These are phyloP conservation scores for Nothobranchius kuhntae DNA, from an alignment of 2,113 vertebrate genomes.

Conservation along the genomic window DNA sequence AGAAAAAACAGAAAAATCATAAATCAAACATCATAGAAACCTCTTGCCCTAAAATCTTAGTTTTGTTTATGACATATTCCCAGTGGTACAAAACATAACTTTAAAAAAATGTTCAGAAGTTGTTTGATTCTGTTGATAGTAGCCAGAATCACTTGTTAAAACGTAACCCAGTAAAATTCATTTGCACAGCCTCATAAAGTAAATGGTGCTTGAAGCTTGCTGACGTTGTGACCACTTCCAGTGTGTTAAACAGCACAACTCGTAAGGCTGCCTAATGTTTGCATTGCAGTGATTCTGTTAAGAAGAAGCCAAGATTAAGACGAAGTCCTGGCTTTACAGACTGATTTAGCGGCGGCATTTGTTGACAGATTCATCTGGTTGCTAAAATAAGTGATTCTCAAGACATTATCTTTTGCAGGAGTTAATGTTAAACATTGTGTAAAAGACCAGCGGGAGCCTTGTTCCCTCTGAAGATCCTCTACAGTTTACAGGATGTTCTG, in stretches of 20 bases:
- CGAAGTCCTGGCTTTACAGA: neutral
- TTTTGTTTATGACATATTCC: neutral
- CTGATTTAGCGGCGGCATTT: neutral
- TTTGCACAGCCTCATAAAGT: constrained; percentile 12
- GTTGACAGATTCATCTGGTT: neutral
- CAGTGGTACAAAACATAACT: constrained; percentile 1
- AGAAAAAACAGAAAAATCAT: no score
- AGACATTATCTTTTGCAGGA: constrained; percentile 2
- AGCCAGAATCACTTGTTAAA: neutral
- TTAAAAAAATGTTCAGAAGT: constrained; percentile 1
- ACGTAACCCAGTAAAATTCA: constrained; percentile 2
- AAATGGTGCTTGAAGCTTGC: constrained; percentile 12
- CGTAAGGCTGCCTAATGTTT: neutral
- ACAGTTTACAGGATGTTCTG: constrained; percentile 5
- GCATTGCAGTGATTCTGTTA: neutral
- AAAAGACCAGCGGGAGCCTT: neutral
- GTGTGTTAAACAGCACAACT: neutral
- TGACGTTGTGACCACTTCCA: constrained; percentile 7
- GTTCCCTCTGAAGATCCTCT: constrained; percentile 5
- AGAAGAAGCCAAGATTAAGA: neutral
- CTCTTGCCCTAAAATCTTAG: no score
- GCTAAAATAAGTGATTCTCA: constrained; percentile 1
- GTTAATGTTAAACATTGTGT: neutral
- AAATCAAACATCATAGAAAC: neutral
- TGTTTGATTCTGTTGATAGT: neutral